A percentile compares a stretch with the other conserved stretches of the same genome.
Evolutionary conservation across 64 coral and sea anemone genomes (phyloP).

Genomic region (Actinia equina): DNA sequence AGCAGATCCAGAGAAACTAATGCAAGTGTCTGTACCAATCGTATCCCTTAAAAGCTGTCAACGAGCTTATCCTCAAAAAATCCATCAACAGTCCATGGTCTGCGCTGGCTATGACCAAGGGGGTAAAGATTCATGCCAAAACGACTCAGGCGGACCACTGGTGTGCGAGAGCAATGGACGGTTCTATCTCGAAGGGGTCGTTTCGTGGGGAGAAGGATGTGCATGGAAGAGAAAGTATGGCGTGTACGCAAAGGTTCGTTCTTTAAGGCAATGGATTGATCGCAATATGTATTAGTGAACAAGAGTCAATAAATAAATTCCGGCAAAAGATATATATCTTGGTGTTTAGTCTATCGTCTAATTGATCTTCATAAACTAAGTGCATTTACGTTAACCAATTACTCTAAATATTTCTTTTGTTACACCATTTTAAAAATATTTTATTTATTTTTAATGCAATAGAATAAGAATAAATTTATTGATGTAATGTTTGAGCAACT

Average conservation of each 20-base stretch:
- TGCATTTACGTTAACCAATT: too few species aligned
- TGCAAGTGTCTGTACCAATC: constrained; percentile 28
- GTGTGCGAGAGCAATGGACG: constrained; percentile 35
- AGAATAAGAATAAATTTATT: too few species aligned
- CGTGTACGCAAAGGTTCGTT: constrained; percentile 49
- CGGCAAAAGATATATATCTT: too few species aligned
- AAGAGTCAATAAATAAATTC: not conserved
- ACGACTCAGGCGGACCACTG: constrained; percentile 47
- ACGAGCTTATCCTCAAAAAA: not conserved
- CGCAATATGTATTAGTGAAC: not conserved
- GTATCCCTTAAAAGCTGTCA: constrained; percentile 12
- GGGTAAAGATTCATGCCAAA: constrained; percentile 34
- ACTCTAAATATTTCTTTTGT: too few species aligned
- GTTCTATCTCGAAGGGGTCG: constrained; percentile 49
- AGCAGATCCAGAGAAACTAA: not conserved
- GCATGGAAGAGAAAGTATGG: constrained; percentile 25
- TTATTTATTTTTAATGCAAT: too few species aligned
- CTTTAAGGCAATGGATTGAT: constrained; percentile 6
- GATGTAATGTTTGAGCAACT: too few species aligned
- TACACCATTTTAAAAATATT: too few species aligned
- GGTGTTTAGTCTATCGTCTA: too few species aligned
- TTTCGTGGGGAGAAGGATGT: constrained; percentile 43
- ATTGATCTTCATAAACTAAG: too few species aligned
- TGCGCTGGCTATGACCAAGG: constrained; percentile 36
- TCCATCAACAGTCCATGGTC: constrained; percentile 37